Conservation (phyloP, 2,888 invertebrate genomes). For the Polydrusus cervinus region DNA sequence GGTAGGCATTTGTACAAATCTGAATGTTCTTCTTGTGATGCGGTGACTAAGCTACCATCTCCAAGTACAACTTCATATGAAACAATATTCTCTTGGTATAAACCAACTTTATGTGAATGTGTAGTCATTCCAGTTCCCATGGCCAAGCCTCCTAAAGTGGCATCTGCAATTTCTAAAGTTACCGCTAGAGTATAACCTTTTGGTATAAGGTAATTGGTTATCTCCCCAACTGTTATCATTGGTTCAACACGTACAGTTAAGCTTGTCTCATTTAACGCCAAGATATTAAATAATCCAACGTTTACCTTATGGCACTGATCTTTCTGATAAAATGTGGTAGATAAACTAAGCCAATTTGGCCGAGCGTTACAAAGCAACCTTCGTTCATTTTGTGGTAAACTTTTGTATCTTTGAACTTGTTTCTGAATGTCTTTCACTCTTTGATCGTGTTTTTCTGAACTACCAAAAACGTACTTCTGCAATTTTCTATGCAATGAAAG, state of each 20-base stretch:
- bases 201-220: conserved; percentile 78
- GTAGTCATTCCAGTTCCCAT: conserved; percentile 85
- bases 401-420: conserved; percentile 75
- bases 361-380: conserved; percentile 79
- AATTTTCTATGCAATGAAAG: conserved; percentile 70
- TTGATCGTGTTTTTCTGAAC: conserved; percentile 70
- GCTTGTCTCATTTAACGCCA: conserved; percentile 75
- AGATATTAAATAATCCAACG: conserved; percentile 78
- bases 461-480: conserved; percentile 66
- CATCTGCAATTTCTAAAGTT: conserved; percentile 80
- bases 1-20: conserved; percentile 78
- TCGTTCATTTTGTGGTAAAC: conserved; percentile 69
- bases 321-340: conserved; percentile 80
- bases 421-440: conserved; percentile 73
- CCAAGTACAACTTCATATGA: conserved; percentile 80
- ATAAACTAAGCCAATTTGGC: conserved; percentile 82
- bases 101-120: conserved; percentile 81
- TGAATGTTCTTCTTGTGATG: conserved; percentile 73
- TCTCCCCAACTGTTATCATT: conserved; percentile 79
- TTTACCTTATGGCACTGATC: conserved; percentile 77
- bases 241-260: conserved; percentile 79
- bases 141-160: conserved; percentile 80
- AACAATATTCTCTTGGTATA: conserved; percentile 79
- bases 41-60: conserved; percentile 77
- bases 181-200: conserved; percentile 80